Percentiles rank a stretch among this genome's conserved stretches.
Conservation (phyloP, 2,797 vertebrate species). For the Pristis pectinata region DNA sequence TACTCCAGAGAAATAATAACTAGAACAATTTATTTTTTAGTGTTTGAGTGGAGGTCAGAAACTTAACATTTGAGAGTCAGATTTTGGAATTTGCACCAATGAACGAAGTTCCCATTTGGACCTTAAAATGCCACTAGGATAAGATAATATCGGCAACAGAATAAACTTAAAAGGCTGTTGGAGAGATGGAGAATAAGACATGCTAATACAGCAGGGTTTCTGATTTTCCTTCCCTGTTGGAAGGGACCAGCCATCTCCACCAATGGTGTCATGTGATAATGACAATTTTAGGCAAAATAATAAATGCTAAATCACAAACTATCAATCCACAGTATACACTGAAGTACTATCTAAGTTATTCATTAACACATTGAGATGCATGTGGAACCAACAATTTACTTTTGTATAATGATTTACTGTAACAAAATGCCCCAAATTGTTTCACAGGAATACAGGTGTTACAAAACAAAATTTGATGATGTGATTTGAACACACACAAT, state of each 20-base stretch:
- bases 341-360: background rate
- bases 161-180: background rate
- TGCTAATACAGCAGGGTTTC: background rate
- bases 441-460: too few species aligned
- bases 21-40: background rate
- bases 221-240: background rate
- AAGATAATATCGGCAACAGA: background rate
- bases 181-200: background rate
- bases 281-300: background rate
- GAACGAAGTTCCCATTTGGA: background rate
- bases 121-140: background rate
- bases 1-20: background rate
- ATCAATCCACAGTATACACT: background rate
- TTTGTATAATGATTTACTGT: too few species aligned
- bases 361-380: background rate
- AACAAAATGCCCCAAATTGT: too few species aligned
- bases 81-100: background rate
- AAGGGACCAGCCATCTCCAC: background rate
- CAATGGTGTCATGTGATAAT: background rate
- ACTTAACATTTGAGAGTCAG: background rate
- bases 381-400: background rate
- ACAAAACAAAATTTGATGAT: too few species aligned
- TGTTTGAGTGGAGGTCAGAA: background rate
- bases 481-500: background rate
- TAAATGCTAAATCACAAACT: background rate